These are phyloP conservation scores for Porites lobata DNA, from an alignment of 92 coral and sea anemone species.

Conservation along the genomic window DNA sequence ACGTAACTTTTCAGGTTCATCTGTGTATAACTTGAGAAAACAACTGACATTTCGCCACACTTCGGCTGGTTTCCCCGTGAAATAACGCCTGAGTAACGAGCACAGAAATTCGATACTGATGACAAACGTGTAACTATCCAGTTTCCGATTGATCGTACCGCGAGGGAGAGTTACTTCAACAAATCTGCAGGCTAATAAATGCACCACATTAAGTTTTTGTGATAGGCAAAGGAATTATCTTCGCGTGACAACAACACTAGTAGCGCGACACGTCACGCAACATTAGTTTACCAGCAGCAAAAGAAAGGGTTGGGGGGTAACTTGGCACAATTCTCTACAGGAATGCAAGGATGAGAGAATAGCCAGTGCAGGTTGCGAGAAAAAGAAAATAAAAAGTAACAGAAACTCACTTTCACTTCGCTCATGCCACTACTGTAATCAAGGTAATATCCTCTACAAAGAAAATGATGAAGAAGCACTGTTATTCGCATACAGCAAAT, in stretches of 20 bases:
- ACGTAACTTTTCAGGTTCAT: not conserved
- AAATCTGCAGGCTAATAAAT: too few species aligned
- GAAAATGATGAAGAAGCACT: not conserved
- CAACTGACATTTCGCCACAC: too few species aligned
- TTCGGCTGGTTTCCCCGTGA: too few species aligned
- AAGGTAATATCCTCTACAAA: constrained; percentile 79
- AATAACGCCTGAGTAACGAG: too few species aligned
- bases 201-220: not conserved
- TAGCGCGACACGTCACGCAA: not conserved
- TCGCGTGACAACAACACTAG: not conserved
- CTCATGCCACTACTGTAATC: constrained; percentile 55
- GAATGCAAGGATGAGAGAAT: too few species aligned
- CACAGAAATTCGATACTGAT: too few species aligned
- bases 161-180: too few species aligned
- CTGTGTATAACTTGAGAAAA: not conserved
- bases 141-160: too few species aligned
- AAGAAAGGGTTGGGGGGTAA: too few species aligned
- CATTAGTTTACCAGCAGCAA: not conserved
- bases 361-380: too few species aligned
- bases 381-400: not conserved
- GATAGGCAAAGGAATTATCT: not conserved
- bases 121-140: too few species aligned
- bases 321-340: too few species aligned
- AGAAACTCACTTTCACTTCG: constrained; percentile 30
- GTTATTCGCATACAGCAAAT: not conserved